Conservation (phyloP, 1,140 invertebrate genomes). For the Eubasilissa regina region DNA sequence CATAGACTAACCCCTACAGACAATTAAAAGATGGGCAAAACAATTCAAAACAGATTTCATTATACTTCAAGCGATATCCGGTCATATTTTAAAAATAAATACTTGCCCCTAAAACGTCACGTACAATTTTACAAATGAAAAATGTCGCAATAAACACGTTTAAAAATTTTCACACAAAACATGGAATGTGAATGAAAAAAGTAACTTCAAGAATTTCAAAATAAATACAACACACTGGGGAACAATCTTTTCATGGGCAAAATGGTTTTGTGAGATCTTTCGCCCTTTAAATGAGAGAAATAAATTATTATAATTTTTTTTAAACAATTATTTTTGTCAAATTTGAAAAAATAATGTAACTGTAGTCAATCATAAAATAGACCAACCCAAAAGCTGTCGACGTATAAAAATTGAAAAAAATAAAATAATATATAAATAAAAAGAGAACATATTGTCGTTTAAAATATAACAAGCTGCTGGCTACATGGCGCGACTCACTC, state of each 20-base stretch:
- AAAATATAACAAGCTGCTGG: not conserved
- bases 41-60: not conserved
- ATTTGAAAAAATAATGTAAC: not conserved
- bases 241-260: conserved; percentile 3
- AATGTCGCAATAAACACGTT: no score
- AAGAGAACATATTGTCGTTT: not conserved
- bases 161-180: not conserved
- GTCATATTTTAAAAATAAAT: no score
- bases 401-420: not conserved
- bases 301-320: not conserved
- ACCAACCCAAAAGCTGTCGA: conserved; percentile 9
- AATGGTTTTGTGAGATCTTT: conserved; percentile 26
- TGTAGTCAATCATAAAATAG: not conserved
- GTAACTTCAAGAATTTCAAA: not conserved
- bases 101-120: no score
- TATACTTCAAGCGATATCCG: no score
- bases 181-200: not conserved
- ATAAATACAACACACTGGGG: not conserved
- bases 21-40: not conserved
- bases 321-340: conserved; percentile 5
- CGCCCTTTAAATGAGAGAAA: not conserved
- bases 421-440: not conserved
- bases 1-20: not conserved
- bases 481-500: not conserved
- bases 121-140: no score